A percentile compares a stretch with the other conserved stretches of the same genome.
These are phyloP conservation scores for Prolemur simus DNA, from an alignment of 2,113 vertebrate species.

Conservation along the genomic window DNA sequence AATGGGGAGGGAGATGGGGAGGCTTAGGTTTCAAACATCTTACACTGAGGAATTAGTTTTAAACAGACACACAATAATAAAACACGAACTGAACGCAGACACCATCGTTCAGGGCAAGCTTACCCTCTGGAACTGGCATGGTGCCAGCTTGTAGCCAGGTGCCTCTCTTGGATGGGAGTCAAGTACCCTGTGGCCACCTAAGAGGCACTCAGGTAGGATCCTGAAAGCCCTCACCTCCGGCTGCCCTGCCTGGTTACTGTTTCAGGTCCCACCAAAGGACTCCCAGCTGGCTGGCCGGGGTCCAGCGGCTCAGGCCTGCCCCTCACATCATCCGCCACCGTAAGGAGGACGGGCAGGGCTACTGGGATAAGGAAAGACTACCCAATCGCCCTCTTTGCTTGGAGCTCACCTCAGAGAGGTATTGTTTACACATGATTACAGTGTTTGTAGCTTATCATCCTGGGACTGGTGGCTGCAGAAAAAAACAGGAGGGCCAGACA, in stretches of 20 bases:
- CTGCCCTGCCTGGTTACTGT: slow-evolving; percentile 74
- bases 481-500: neutral
- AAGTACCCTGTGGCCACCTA: slow-evolving; percentile 88
- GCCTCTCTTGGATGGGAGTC: slow-evolving; percentile 85
- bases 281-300: slow-evolving; percentile 84
- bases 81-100: slow-evolving; percentile 81
- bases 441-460: slow-evolving; percentile 35
- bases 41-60: slow-evolving; percentile 86
- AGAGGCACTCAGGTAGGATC: slow-evolving; percentile 83
- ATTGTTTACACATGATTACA: slow-evolving; percentile 31
- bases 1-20: slow-evolving; percentile 62
- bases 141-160: slow-evolving; percentile 87
- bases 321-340: slow-evolving; percentile 56
- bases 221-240: slow-evolving; percentile 80
- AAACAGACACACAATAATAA: slow-evolving; percentile 82
- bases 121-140: slow-evolving; percentile 81
- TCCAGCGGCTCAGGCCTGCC: slow-evolving; percentile 78
- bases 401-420: neutral
- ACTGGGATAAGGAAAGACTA: slow-evolving; percentile 38
- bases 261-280: slow-evolving; percentile 81
- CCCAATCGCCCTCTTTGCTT: slow-evolving; percentile 31
- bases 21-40: slow-evolving; percentile 85
- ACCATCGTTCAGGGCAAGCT: slow-evolving; percentile 80
- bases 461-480: neutral
- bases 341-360: slow-evolving; percentile 63